Evolutionary conservation across 1,140 invertebrate genomes (phyloP).

Genomic region (Sweltsa coloradensis): DNA sequence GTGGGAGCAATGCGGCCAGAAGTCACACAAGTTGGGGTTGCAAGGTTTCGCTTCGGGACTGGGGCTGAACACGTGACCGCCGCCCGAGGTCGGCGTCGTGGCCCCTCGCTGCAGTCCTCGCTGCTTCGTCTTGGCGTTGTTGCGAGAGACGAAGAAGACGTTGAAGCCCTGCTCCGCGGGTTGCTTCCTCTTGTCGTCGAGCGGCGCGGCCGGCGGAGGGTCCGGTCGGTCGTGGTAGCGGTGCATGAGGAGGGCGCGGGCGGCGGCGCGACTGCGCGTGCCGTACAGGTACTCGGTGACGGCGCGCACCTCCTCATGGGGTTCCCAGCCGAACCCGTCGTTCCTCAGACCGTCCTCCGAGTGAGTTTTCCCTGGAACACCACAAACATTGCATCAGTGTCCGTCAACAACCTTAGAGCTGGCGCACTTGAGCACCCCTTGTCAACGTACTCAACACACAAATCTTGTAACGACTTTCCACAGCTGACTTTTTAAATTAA

Average conservation of each 20-base stretch:
- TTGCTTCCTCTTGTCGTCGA: background rate
- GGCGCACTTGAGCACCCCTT: too few species aligned
- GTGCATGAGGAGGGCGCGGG: slow-evolving; percentile 33
- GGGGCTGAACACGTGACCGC: slow-evolving; percentile 21
- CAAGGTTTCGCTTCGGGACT: slow-evolving; percentile 29
- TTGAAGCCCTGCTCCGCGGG: slow-evolving; percentile 22
- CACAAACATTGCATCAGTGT: too few species aligned
- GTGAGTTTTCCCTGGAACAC: slow-evolving; percentile 28
- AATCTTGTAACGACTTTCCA: too few species aligned
- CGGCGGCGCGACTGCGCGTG: slow-evolving; percentile 34
- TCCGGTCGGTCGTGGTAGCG: slow-evolving; percentile 31
- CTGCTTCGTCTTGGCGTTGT: slow-evolving; percentile 19
- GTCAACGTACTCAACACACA: too few species aligned
- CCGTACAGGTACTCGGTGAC: slow-evolving; percentile 42
- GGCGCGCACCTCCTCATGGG: slow-evolving; percentile 30
- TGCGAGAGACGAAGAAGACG: slow-evolving; percentile 36
- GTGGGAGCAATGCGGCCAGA: slow-evolving; percentile 42
- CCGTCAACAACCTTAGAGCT: too few species aligned
- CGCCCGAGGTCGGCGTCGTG: slow-evolving; percentile 27
- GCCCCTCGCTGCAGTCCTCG: slow-evolving; percentile 33
- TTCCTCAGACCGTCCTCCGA: slow-evolving; percentile 30
- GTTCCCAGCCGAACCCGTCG: slow-evolving; percentile 35
- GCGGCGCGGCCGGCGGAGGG: slow-evolving; percentile 4
- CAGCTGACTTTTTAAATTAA: too few species aligned
- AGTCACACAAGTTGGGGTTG: slow-evolving; percentile 39